Conservation (phyloP, 2,113 vertebrate species). For the Anseranas semipalmata region DNA sequence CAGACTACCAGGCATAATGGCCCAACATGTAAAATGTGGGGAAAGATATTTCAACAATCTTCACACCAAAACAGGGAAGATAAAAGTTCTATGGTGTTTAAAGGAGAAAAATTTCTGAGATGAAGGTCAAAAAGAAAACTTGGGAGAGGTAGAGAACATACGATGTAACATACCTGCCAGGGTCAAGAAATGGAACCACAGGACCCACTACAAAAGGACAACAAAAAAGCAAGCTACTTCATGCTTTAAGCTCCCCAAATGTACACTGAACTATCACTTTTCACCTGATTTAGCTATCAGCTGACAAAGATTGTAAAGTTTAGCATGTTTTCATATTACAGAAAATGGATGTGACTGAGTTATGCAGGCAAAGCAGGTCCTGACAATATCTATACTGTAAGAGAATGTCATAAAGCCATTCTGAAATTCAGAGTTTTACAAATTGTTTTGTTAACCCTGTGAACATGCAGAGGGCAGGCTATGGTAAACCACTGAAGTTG, state of each 20-base stretch:
- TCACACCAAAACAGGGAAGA: not conserved
- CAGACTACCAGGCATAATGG: not conserved
- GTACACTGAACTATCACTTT: not conserved
- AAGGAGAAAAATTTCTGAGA: not conserved
- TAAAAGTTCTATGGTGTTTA: not conserved
- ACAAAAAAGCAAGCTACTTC: not conserved
- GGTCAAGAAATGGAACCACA: not conserved
- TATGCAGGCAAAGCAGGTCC: not conserved
- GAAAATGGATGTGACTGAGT: not conserved
- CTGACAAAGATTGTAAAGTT: not conserved
- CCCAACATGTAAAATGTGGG: not conserved
- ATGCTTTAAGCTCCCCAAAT: not conserved
- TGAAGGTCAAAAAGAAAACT: not conserved
- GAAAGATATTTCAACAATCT: not conserved
- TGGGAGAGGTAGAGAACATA: not conserved
- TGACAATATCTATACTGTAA: accelerated
- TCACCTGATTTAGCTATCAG: not conserved
- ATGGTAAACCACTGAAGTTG: not conserved
- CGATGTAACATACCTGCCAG: not conserved
- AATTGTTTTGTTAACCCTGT: not conserved
- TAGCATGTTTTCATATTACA: not conserved
- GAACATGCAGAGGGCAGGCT: not conserved
- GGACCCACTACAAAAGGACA: not conserved
- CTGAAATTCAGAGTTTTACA: not conserved
- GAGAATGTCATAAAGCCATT: not conserved